Evolutionary conservation across 2,797 vertebrate genomes (phyloP), one percentile per base, ranked within the genome.

Genomic region (Malacoctenus gilli): DNA sequence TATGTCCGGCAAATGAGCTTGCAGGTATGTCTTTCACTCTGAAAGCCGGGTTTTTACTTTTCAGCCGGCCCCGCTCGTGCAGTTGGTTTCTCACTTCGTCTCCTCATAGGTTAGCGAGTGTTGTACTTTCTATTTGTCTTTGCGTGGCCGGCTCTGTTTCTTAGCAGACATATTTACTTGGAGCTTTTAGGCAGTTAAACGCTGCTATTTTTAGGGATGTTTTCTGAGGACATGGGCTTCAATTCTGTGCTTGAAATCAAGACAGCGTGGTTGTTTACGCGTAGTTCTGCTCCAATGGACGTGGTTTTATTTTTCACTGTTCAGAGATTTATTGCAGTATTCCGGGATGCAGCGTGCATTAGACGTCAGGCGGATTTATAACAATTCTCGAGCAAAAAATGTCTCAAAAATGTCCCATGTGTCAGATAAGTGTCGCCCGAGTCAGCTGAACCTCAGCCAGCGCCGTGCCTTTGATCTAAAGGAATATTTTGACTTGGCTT

Each of bases 1-100:
- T 79, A 73, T 87, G 70, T 80, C 59, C 85, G 81, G 77, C 90
- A 86, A 86, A 92, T 93, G 92, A 95, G 91, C 75, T 85, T 90
- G 79, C 89, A 94, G 93, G 92, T 94, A 93, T 82, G 92, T 92
- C 53, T 25, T 41, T 40, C 38, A 59, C 53, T 71, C 79, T 78
- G 2, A 64, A 59, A 65, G 14, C 38, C 21, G 20, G 38, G n/a
- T 41, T 41, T 77, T 39, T 41, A 50, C 35, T 51, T 67, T 74
- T 42, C 32, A 35, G 19, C 44, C 44, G 31, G 23, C 46, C 3
- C 21, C 21, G n/a, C 8, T 6, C 5, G 2, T 6, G 19, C 32
- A 8, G 9, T 63, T 61, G 34, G 41, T 65, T 43, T 43, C 21
- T 34, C 34, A 13, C 21, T 15, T n/a, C 49, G 14, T 63, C 5